phyloP scores from a whole-genome alignment of 2,888 invertebrate species.

The Criorhina ranunculi region DNA sequence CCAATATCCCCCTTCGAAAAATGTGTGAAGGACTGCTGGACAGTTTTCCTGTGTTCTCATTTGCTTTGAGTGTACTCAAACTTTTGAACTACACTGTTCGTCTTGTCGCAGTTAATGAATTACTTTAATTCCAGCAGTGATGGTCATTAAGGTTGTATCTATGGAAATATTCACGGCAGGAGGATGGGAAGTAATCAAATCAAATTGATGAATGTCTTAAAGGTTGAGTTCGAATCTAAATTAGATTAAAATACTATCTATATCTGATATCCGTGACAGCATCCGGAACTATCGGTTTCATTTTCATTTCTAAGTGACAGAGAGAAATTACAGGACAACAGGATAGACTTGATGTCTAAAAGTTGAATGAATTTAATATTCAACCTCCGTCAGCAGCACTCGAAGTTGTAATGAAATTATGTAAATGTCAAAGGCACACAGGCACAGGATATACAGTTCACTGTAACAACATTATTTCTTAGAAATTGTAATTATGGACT shows the following conservation, averaged over 20 bases:
- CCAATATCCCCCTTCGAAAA: too few relatives aligned
- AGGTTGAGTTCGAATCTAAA: background rate
- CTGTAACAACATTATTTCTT: too few relatives aligned
- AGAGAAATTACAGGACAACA: too few relatives aligned
- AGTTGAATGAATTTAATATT: background rate
- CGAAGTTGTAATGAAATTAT: background rate
- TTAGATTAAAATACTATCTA: background rate
- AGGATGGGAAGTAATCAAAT: conserved; percentile 2
- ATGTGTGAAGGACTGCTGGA: too few relatives aligned
- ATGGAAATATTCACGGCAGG: too few relatives aligned
- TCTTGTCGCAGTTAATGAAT: conserved; percentile 24
- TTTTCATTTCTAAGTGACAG: too few relatives aligned
- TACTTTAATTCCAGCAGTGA: conserved; percentile 19
- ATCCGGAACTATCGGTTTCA: too few relatives aligned
- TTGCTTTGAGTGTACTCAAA: too few relatives aligned
- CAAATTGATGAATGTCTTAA: conserved; percentile 2
- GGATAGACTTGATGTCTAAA: background rate
- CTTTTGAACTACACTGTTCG: too few relatives aligned
- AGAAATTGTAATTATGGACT: too few relatives aligned
- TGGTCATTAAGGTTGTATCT: conserved; percentile 11
- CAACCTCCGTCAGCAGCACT: background rate
- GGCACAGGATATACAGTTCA: too few relatives aligned
- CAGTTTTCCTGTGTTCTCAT: too few relatives aligned
- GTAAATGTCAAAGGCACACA: background rate
- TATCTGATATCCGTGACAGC: background rate